These are phyloP conservation scores for Cryptomyrus ogoouensis DNA, from an alignment of 2,113 vertebrate species.

Conservation along the genomic window DNA sequence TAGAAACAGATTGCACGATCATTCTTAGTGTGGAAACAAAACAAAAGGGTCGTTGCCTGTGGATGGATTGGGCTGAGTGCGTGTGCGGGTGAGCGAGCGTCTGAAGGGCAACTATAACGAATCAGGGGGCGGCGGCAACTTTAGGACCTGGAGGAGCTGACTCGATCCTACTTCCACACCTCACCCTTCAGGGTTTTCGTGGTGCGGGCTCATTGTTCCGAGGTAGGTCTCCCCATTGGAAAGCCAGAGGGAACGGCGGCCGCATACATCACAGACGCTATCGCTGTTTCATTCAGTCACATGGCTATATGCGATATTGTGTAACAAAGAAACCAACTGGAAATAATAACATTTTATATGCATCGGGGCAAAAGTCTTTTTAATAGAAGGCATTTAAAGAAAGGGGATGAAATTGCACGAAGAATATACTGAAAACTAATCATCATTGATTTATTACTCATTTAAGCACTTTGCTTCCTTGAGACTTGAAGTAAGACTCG, in stretches of 20 bases:
- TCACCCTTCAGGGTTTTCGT: constrained; percentile 28
- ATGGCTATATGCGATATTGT: not conserved
- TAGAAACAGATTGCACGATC: not conserved
- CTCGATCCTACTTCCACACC: constrained; percentile 29
- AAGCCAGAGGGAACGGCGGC: constrained; percentile 24
- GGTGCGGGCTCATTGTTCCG: constrained; percentile 51
- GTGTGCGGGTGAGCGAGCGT: not conserved
- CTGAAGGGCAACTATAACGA: not conserved
- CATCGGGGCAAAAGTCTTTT: not conserved
- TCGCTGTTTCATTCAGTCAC: constrained; percentile 6
- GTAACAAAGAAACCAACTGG: constrained; percentile 14
- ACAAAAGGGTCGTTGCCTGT: not conserved
- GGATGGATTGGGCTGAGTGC: not conserved
- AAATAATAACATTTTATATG: not conserved
- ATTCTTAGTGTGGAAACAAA: not conserved
- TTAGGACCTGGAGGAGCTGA: constrained; percentile 30
- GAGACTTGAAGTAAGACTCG: not conserved
- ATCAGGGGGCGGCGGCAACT: constrained; percentile 6
- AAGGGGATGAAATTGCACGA: not conserved
- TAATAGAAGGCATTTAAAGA: not conserved
- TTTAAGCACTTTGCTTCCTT: not conserved
- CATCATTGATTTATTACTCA: not conserved
- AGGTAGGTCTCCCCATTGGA: constrained; percentile 23
- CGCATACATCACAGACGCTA: not conserved
- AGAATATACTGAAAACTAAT: not conserved